Base-by-base conservation (phyloP, 1,140 invertebrate genomes). In the Pseudomyrmex gracilis region DNA sequence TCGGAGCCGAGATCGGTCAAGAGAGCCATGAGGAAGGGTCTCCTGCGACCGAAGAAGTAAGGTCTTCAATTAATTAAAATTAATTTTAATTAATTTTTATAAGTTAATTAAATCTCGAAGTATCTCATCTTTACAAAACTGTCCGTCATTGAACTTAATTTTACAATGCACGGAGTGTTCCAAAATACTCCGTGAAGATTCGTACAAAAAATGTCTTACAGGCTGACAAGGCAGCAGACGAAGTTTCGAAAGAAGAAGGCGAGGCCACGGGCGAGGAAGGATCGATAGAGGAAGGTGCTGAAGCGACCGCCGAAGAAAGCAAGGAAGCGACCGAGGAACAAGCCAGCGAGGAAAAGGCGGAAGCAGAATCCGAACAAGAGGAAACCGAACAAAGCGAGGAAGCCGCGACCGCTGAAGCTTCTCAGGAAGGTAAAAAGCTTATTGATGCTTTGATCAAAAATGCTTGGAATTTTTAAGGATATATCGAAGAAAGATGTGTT, bases 11-110 rank as follows among this genome's bases (percentile, higher is more conserved):
- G 61, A 90, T 86, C 47, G 92, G 93, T 63, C 92, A 93, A 89
- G 93, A 93, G 77, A 94, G 90, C 85, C 86, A 93, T 77, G 93
- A 94, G 60, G 91, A 92, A 80, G 77, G 71, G 8, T 90, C 85
- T 89, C 70, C 82, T 83, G 57, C 87, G 55, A 91, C 86, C 83
- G 88, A 90, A 53, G 80, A 90, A 68, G 91, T 91, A 73, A 89
- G 84, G 15, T 51, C 34, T 66, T 45, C 10, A 61, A 22, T 22
- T 24, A 1, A 22, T 58, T 13, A n/a, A 20, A 60, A 1, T 49
- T 20, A 4, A 9, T 43, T 63, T 3, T 12, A n/a, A n/a, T 45
- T 34, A 43, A 34, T 5, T 43, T 47, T 64, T 15, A 34, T 13
- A 17, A 43, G 10, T n/a, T 64, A 64, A 64, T n/a, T 43, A 3